Percentiles rank a stretch among this genome's conserved stretches.
Evolutionary conservation across 2,888 invertebrate genomes (phyloP).

Genomic region (Dolomedes plantarius): DNA sequence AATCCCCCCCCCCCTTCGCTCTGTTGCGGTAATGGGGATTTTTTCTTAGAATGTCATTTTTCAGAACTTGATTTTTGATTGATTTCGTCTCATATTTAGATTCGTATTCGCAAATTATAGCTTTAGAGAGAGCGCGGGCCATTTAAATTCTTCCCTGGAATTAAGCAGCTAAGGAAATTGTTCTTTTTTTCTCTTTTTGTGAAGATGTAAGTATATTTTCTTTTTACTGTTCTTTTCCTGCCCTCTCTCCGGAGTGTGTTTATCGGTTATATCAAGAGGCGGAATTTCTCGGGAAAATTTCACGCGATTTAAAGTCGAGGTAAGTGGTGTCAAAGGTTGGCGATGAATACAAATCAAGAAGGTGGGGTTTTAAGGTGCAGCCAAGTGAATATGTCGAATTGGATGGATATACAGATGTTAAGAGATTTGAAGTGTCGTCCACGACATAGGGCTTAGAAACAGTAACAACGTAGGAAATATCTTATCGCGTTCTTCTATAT

Average conservation of each 20-base stretch:
- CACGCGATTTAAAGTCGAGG: slow-evolving; percentile 5
- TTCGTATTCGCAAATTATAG: slow-evolving; percentile 67
- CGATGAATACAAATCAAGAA: slow-evolving; percentile 7
- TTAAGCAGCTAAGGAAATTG: slow-evolving; percentile 31
- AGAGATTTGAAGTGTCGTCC: too few species aligned
- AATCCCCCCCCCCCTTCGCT: slow-evolving; percentile 17
- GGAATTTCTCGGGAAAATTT: slow-evolving; percentile 36
- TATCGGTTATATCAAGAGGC: slow-evolving; percentile 35
- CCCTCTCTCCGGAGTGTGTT: background rate
- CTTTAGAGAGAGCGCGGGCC: slow-evolving; percentile 28
- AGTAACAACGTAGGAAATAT: too few species aligned
- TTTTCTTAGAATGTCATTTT: slow-evolving; percentile 66
- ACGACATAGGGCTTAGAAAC: too few species aligned
- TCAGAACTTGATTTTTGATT: slow-evolving; percentile 58
- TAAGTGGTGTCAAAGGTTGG: slow-evolving; percentile 18
- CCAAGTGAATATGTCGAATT: too few species aligned
- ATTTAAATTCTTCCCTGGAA: slow-evolving; percentile 57
- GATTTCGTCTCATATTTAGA: slow-evolving; percentile 56
- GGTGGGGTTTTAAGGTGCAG: slow-evolving; percentile 36
- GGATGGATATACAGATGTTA: too few species aligned
- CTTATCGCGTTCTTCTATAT: too few species aligned
- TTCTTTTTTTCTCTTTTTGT: slow-evolving; percentile 17
- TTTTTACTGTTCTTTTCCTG: too few species aligned
- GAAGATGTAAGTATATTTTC: background rate
- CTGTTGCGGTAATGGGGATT: slow-evolving; percentile 53